Evolutionary conservation across 1,140 invertebrate genomes (phyloP), one percentile per base, ranked within the genome.

Genomic region (Zaprionus nigranus): DNA sequence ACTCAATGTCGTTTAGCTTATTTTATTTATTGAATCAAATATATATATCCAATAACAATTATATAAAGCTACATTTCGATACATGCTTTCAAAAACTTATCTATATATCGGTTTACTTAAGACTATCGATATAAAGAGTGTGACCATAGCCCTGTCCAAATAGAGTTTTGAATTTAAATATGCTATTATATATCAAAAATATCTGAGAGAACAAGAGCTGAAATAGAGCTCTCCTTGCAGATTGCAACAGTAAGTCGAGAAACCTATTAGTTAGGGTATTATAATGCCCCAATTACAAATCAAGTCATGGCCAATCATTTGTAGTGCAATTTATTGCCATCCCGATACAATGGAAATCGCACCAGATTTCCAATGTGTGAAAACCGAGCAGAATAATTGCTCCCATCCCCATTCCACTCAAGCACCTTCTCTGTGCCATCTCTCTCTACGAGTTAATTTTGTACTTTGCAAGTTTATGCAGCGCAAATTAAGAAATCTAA

Each of bases 401-500:
- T 9, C 28, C 28, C 28, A 30, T 30, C 28, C 51, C 28, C 1
- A 15, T 53, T 15, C 9, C 61, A 36, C 30, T 36, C 61, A 34
- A 28, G 7, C 26, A 30, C 13, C 24, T 5, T 40, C 13, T 13
- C 7, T 40, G 5, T 13, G 7, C 28, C 26, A 13, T 15, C 43
- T 34, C 15, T 28, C 40, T 72, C 15, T 28, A 15, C 51, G 15
- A 40, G 20, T 56, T 22, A 11, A 22, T 24, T 20, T 51, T 24
- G 12, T 51, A 20, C 20, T 24, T 51, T 22, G 46, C 46, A 38
- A 49, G 13, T 58, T 76, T 66, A 67, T 56, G 75, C 70, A 56
- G 43, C 38, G 38, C 26, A 61, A 62, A 79, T 77, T 59, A 73
- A 63, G 54, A 79, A 77, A 79, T 68, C 78, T 46, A 79, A 77